Evolutionary conservation across 2,797 vertebrate genomes (phyloP).

Genomic region (Muscicapa striata): DNA sequence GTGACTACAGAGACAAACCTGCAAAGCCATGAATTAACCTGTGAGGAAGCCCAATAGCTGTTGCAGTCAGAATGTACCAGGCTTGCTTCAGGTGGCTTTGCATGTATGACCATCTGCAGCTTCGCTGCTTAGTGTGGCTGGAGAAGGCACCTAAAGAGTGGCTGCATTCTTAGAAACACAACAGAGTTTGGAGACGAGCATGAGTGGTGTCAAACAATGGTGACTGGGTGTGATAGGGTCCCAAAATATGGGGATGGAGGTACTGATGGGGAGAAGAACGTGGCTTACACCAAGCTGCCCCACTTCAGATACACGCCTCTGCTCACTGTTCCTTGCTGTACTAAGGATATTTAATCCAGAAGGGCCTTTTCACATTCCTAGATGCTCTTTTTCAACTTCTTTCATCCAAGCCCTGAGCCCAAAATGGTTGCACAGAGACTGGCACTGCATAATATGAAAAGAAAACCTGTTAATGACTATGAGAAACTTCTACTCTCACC

Average conservation of each 20-base stretch:
- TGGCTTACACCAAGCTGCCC: background rate
- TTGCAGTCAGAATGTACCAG: background rate
- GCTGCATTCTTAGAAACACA: background rate
- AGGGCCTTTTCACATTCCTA: background rate
- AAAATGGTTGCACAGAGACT: background rate
- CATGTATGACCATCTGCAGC: background rate
- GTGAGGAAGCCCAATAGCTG: background rate
- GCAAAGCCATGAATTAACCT: background rate
- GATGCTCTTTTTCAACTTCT: background rate
- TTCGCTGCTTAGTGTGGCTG: background rate
- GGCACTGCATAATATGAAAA: background rate
- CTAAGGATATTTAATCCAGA: background rate
- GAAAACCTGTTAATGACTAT: background rate
- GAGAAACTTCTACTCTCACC: background rate
- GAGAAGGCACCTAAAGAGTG: background rate
- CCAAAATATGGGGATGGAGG: background rate
- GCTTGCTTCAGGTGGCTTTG: background rate
- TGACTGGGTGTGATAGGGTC: background rate
- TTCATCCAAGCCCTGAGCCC: background rate
- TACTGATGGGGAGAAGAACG: background rate
- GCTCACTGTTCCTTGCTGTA: background rate
- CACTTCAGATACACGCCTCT: accelerated
- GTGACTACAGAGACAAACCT: background rate
- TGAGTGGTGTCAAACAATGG: background rate
- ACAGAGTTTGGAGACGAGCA: accelerated